Base-by-base conservation (phyloP, 2,888 invertebrate species). In the Melinaea menophilus region DNA sequence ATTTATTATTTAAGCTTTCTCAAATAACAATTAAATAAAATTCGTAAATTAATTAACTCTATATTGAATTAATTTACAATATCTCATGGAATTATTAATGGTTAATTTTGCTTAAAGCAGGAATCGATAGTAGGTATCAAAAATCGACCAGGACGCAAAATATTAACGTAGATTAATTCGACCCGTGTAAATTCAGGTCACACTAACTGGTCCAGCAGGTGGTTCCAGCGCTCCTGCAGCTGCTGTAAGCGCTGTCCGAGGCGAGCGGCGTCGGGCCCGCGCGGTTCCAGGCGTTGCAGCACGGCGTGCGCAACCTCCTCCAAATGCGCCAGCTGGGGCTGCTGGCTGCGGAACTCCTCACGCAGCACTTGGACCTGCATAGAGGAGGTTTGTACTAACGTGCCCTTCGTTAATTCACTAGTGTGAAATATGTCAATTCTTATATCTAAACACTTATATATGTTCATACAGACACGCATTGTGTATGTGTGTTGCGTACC, bases 321-420 rank as follows among this genome's bases (percentile, higher is more conserved):
- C 70, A 98, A 91, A 79, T 97, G 96, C 66, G 95, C 94, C 66
- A 98, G 88, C 73, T 97, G 96, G 0, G 98, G 97, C 79, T 98
- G 97, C 82, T 99, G 98, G 0, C 95, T 94, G 65, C 97, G 93
- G 92, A 98, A 96, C 88, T 99, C 99, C 82, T 99, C 99, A 66
- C 98, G 94, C 57, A 99, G 92, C 0, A 99, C 98, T 92, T 98
- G 95, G 2, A 96, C 95, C 87, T 93, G 82, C 7, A 7, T 37
- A 41, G 3, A 41, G 3, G 41, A 41, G 11, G 11, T 11, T 7
- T 41, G 1, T 3, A 41, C 9, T 9, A 41, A 41, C 5, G 41
- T 41, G 3, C 11, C 9, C 9, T 9, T 41, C 9, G 41, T 9
- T 41, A 9, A 7, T 41, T 41, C 9, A 9, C 1, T 41, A 41